phyloP scores from a whole-genome alignment of 1,140 invertebrate species.

The Holcopasites calliopsidis region DNA sequence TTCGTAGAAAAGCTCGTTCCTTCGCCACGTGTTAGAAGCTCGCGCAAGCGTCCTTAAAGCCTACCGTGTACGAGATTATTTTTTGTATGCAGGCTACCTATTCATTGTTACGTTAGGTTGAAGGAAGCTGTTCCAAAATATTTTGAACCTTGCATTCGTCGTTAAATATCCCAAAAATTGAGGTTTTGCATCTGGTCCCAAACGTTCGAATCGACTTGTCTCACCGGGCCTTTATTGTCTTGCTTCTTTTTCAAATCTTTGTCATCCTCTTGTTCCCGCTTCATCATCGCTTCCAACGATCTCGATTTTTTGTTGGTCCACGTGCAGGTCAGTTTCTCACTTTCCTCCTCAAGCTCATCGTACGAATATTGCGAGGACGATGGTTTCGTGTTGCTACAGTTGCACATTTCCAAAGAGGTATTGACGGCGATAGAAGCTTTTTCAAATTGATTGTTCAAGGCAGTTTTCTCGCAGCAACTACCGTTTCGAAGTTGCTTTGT shows the following conservation, averaged over 20 bases:
- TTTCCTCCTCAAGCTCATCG: neutral
- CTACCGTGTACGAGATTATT: neutral
- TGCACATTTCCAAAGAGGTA: neutral
- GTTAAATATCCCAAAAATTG: neutral
- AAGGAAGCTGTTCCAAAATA: neutral
- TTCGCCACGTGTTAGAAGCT: slow-evolving; percentile 67
- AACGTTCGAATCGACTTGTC: neutral
- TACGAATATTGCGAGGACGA: neutral
- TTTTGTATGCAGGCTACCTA: neutral
- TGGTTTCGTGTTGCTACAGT: neutral
- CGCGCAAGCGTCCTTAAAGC: slow-evolving; percentile 65
- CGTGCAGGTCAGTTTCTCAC: neutral
- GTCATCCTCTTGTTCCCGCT: neutral
- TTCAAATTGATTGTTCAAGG: neutral
- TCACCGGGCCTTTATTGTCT: neutral
- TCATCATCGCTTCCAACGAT: neutral
- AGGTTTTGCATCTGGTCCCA: neutral
- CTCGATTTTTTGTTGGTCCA: neutral
- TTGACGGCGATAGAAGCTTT: slow-evolving; percentile 7
- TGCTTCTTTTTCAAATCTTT: neutral
- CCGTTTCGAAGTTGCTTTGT: neutral
- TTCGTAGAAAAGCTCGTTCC: slow-evolving; percentile 58
- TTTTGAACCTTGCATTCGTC: neutral
- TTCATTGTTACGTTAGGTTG: neutral
- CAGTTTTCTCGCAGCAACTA: neutral